Evolutionary conservation across 2,888 invertebrate species (phyloP).

Genomic region (Hydraecia micacea): DNA sequence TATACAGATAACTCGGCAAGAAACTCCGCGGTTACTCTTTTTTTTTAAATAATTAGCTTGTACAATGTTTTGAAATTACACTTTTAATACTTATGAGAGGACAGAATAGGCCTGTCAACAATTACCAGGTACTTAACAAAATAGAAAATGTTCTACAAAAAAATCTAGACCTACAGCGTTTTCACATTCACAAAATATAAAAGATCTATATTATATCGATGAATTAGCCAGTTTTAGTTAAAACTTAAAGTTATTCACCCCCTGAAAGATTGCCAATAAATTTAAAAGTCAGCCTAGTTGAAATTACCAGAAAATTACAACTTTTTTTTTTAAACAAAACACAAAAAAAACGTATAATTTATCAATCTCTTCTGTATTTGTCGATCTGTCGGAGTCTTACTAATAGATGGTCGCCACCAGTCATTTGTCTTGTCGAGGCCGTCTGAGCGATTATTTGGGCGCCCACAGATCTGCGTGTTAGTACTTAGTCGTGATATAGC

Average conservation of each 20-base stretch:
- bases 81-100: too few relatives aligned
- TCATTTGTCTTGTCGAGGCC: conserved; percentile 63
- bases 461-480: conserved; percentile 22
- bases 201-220: too few relatives aligned
- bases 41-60: too few relatives aligned
- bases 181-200: too few relatives aligned
- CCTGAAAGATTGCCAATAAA: not conserved
- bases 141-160: too few relatives aligned
- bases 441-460: conserved; percentile 55
- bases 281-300: not conserved
- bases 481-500: conserved; percentile 39
- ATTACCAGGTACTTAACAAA: too few relatives aligned
- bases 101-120: too few relatives aligned
- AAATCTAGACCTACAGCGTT: too few relatives aligned
- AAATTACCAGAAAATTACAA: conserved; percentile 12
- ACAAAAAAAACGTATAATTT: conserved; percentile 33
- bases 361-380: conserved; percentile 49
- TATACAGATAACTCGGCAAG: too few relatives aligned
- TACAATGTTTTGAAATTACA: too few relatives aligned
- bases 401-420: conserved; percentile 61
- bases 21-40: too few relatives aligned
- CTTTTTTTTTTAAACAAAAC: conserved; percentile 33
- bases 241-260: not conserved
- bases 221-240: not conserved
- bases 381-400: conserved; percentile 55